A percentile compares a stretch with the other conserved stretches of the same genome.
Evolutionary conservation across 1,140 invertebrate genomes (phyloP).

Genomic region (Drosophila sp.): DNA sequence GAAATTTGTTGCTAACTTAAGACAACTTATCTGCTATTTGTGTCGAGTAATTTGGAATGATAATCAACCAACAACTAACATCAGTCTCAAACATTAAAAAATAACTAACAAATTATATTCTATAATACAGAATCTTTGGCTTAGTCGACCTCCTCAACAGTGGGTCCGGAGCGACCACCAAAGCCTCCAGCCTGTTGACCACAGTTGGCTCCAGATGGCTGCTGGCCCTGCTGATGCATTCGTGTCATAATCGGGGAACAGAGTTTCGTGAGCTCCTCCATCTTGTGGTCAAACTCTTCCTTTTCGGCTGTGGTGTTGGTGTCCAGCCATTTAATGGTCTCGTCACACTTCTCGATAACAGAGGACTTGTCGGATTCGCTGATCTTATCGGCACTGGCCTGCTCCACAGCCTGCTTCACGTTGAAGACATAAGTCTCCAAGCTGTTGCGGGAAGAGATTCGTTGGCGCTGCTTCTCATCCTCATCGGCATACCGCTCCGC

Average conservation of each 20-base stretch:
- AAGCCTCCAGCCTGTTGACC: slow-evolving; percentile 74
- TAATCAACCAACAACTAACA: neutral
- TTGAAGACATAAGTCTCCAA: slow-evolving; percentile 90
- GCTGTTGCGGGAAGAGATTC: slow-evolving; percentile 85
- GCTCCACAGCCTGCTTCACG: slow-evolving; percentile 86
- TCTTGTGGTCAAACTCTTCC: slow-evolving; percentile 86
- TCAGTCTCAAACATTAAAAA: slow-evolving; percentile 9
- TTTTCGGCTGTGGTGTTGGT: slow-evolving; percentile 86
- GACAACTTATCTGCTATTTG: too few relatives aligned
- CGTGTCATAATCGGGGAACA: slow-evolving; percentile 86
- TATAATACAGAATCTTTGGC: too few relatives aligned
- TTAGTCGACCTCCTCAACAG: slow-evolving; percentile 70
- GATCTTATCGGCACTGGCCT: slow-evolving; percentile 84
- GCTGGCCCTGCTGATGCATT: slow-evolving; percentile 74
- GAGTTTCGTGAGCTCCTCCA: slow-evolving; percentile 84
- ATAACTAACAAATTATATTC: neutral
- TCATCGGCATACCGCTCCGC: slow-evolving; percentile 83
- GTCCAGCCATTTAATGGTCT: slow-evolving; percentile 87
- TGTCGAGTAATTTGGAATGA: neutral
- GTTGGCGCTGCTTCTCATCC: slow-evolving; percentile 88
- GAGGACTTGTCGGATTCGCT: slow-evolving; percentile 86
- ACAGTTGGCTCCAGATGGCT: slow-evolving; percentile 12
- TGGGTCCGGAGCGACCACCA: slow-evolving; percentile 58
- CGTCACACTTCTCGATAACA: slow-evolving; percentile 84
- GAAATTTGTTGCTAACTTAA: slow-evolving; percentile 42